These are phyloP conservation scores for Pristionchus arcanus DNA, from an alignment of 2,888 invertebrate genomes.

Conservation along the genomic window DNA sequence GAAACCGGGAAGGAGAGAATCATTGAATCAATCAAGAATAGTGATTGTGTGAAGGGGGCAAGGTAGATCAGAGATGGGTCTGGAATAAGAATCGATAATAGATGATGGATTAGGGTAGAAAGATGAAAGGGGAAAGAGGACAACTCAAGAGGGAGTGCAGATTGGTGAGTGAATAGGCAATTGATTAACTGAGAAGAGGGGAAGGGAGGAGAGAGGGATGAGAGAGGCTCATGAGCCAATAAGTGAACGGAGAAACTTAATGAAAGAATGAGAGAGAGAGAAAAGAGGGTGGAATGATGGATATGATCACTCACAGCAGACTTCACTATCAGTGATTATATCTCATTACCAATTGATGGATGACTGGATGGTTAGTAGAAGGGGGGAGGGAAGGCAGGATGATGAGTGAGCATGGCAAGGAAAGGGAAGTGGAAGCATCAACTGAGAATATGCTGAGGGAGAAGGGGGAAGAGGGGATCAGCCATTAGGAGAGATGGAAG, in stretches of 20 bases:
- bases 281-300: neutral
- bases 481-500: neutral
- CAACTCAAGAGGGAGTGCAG: constrained; percentile 43
- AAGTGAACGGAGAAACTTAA: neutral
- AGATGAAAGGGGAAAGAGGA: constrained; percentile 19
- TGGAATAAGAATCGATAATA: constrained; percentile 39
- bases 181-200: constrained; percentile 11
- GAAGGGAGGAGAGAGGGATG: neutral
- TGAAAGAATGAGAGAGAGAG: neutral
- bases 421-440: neutral
- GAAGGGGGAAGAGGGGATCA: neutral
- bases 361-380: neutral
- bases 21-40: constrained; percentile 23
- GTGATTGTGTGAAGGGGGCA: constrained; percentile 34
- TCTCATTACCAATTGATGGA: too few species aligned
- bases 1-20: constrained; percentile 19
- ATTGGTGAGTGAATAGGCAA: constrained; percentile 12
- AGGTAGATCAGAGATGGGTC: constrained; percentile 50
- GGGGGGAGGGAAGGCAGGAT: neutral
- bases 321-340: neutral
- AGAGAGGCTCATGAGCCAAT: neutral
- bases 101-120: neutral
- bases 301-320: neutral
- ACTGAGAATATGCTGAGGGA: constrained; percentile 8
- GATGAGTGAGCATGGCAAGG: constrained; percentile 7